These are phyloP conservation scores for Palloptera scutellata DNA, from an alignment of 2,888 invertebrate species.

Conservation along the genomic window DNA sequence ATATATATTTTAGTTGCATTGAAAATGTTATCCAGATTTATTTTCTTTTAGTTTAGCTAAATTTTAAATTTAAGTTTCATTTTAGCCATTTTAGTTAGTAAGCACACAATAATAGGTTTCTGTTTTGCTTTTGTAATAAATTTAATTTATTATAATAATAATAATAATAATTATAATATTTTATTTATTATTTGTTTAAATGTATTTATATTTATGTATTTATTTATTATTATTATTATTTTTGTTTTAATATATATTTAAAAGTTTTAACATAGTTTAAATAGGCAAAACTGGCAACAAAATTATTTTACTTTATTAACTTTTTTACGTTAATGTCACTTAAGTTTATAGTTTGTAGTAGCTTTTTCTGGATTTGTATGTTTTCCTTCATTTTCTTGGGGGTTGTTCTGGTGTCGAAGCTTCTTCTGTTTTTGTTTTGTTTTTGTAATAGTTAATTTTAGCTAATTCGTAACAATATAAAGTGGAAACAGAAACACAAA, in stretches of 20 bases:
- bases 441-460: constrained; percentile 35
- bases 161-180: constrained; percentile 29
- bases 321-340: constrained; percentile 41
- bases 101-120: not conserved
- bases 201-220: constrained; percentile 14
- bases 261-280: constrained; percentile 63
- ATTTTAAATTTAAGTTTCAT: constrained; percentile 31
- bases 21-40: too few species aligned
- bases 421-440: too few species aligned
- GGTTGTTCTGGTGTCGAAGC: constrained; percentile 16
- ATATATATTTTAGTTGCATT: not conserved
- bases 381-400: constrained; percentile 36
- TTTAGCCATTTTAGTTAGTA: constrained; percentile 25
- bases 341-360: constrained; percentile 48
- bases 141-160: constrained; percentile 49
- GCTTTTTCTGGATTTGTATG: constrained; percentile 40
- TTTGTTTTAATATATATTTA: constrained; percentile 40
- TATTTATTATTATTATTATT: constrained; percentile 6
- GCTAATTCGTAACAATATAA: constrained; percentile 34
- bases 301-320: constrained; percentile 50
- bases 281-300: constrained; percentile 65
- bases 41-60: constrained; percentile 19
- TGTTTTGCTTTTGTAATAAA: constrained; percentile 42
- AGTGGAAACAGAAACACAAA: not conserved
- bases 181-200: constrained; percentile 25